Evolutionary conservation across 2,888 invertebrate species (phyloP), one percentile per base, ranked within the genome.

Genomic region (Sphaerophoria rueppellii): DNA sequence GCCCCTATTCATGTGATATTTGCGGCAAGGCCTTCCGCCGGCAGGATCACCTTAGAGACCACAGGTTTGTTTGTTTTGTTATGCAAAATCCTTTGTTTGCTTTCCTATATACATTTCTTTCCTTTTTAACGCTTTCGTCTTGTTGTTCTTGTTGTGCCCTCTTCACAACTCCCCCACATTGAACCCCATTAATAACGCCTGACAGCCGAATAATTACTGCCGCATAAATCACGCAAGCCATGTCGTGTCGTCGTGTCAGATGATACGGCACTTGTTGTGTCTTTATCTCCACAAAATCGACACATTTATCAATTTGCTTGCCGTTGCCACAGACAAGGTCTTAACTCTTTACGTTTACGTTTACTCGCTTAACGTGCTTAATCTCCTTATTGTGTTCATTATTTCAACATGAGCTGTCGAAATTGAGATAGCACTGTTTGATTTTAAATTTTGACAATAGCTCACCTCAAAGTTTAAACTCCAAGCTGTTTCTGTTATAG

Each of bases 1-100:
- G 99, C 71, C 99, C 99, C 0, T 99, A 98, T 91, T 97, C 98
- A 48, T 99, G 99, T 92, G 99, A 99, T 91, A 97, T 99, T 89
- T 99, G 99, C 91, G 97, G 97, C 85, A 99, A 99, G 92, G 98
- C 98, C 6, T 99, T 99, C 93, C 94, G 99, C 88, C 93, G 99
- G 89, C 99, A 99, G 92, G 99, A 99, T 92, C 98, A 98, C 92
- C 94, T 98, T 61, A 93, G 98, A 91, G 98, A 98, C 92, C 98
- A 98, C 93, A 96, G 97, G 97, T 97, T 93, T 93, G 94, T 63
- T 54, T 96, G 97, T 97, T 97, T 93, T 93, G 94, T 63, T 54
- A 70, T 77, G 61, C 69, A 80, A 76, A 24, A 76, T 81, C 72
- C 69, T 76, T 81, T 85, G 81, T 85, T 81, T 81, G 76, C 52